Conservation (phyloP, 2,113 vertebrate species). For the Festucalex cinctus region DNA sequence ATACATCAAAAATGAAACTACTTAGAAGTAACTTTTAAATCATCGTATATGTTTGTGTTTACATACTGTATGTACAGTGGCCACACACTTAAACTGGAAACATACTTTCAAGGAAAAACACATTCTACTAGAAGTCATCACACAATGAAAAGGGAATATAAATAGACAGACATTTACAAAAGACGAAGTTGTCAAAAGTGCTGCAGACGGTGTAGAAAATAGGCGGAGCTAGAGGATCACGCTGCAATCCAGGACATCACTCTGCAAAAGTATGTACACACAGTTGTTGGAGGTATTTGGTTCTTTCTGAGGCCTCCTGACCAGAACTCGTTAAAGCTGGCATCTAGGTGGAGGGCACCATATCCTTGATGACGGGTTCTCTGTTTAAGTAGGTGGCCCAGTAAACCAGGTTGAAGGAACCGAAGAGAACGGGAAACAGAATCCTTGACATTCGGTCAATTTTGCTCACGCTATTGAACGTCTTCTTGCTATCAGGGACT, state of each 20-base stretch:
- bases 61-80: slow-evolving; percentile 54
- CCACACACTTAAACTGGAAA: slow-evolving; percentile 51
- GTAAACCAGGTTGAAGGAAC: slow-evolving; percentile 95
- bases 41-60: slow-evolving; percentile 26
- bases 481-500: slow-evolving; percentile 90
- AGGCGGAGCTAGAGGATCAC: slow-evolving; percentile 60
- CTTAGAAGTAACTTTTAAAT: slow-evolving; percentile 42
- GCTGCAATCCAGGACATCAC: slow-evolving; percentile 62
- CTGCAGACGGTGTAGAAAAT: slow-evolving; percentile 75
- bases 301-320: slow-evolving; percentile 71
- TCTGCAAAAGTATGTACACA: slow-evolving; percentile 75
- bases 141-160: slow-evolving; percentile 62
- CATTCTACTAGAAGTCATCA: slow-evolving; percentile 49
- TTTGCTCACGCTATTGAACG: slow-evolving; percentile 99
- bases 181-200: slow-evolving; percentile 71
- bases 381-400: slow-evolving; percentile 98
- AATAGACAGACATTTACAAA: slow-evolving; percentile 75
- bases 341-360: slow-evolving; percentile 83
- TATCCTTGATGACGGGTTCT: slow-evolving; percentile 89
- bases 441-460: slow-evolving; percentile 98
- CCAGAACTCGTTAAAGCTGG: slow-evolving; percentile 54
- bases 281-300: slow-evolving; percentile 93
- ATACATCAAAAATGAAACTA: slow-evolving; percentile 39
- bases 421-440: slow-evolving; percentile 96
- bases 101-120: slow-evolving; percentile 50